Percentiles rank a stretch among this genome's conserved stretches.
Conservation (phyloP, 2,797 vertebrate genomes). For the Australoheros facetus region DNA sequence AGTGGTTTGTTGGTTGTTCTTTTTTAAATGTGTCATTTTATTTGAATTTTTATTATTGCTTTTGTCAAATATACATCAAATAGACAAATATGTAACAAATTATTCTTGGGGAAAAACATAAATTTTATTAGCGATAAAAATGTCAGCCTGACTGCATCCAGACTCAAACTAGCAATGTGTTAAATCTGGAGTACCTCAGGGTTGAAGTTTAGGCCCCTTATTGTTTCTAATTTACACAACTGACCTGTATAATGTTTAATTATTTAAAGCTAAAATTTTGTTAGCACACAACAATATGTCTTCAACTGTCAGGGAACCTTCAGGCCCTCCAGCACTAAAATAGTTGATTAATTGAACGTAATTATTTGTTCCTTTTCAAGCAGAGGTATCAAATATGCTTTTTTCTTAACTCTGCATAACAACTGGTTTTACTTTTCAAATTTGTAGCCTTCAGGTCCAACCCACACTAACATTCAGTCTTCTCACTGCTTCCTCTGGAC, state of each 20-base stretch:
- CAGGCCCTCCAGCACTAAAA: too few relatives aligned
- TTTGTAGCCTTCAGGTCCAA: not conserved
- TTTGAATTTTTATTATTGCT: not conserved
- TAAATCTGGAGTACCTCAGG: not conserved
- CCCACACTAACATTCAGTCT: not conserved
- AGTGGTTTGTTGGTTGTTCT: too few relatives aligned
- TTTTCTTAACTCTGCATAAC: not conserved
- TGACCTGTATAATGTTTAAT: not conserved
- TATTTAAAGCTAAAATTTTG: not conserved
- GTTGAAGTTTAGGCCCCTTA: not conserved
- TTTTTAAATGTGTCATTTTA: not conserved
- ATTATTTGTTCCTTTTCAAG: not conserved
- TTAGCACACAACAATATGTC: not conserved
- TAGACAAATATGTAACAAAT: too few relatives aligned
- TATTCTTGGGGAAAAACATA: too few relatives aligned
- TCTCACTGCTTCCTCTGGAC: not conserved
- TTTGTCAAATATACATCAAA: too few relatives aligned
- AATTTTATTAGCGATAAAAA: too few relatives aligned
- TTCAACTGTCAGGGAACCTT: too few relatives aligned
- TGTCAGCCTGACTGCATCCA: not conserved
- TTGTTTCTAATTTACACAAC: not conserved
- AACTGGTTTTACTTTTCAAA: not conserved
- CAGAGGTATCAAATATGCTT: not conserved
- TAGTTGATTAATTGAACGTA: too few relatives aligned
- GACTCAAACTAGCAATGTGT: not conserved